Conservation (phyloP, 2,797 vertebrate species). For the Monodelphis domestica region DNA sequence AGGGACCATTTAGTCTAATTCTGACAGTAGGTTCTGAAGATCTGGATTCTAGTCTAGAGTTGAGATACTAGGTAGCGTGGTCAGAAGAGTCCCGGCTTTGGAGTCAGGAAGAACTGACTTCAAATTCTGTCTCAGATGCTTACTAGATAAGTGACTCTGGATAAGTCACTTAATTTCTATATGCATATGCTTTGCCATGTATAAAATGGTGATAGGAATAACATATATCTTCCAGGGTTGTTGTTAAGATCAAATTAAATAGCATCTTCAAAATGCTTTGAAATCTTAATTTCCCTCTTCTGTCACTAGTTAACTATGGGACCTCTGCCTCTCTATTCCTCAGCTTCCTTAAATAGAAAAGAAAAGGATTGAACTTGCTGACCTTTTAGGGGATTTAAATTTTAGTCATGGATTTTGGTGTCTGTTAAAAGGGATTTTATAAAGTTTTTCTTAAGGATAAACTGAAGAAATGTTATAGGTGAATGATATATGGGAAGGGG, state of each 20-base stretch:
- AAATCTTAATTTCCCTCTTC: not conserved
- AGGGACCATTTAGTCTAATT: not conserved
- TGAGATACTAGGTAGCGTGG: not conserved
- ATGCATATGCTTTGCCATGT: not conserved
- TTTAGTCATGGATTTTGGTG: not conserved
- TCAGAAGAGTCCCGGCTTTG: not conserved
- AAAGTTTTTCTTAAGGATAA: conserved; percentile 37
- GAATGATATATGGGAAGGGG: not conserved
- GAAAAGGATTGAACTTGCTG: not conserved
- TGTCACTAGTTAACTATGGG: not conserved
- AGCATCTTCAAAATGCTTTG: not conserved
- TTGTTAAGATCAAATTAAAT: not conserved
- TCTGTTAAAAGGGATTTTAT: conserved; percentile 20
- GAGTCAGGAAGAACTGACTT: not conserved
- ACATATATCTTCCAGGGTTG: not conserved
- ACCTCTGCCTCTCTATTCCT: not conserved
- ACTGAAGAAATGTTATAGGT: not conserved
- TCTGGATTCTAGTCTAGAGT: not conserved
- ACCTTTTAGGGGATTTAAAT: not conserved
- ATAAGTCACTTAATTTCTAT: not conserved
- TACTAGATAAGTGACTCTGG: not conserved
- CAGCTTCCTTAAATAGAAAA: not conserved
- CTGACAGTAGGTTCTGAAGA: not conserved
- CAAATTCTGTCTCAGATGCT: not conserved
- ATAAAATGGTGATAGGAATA: not conserved